phyloP scores from a whole-genome alignment of 2,797 vertebrate species.

The Gymnothorax javanicus region DNA sequence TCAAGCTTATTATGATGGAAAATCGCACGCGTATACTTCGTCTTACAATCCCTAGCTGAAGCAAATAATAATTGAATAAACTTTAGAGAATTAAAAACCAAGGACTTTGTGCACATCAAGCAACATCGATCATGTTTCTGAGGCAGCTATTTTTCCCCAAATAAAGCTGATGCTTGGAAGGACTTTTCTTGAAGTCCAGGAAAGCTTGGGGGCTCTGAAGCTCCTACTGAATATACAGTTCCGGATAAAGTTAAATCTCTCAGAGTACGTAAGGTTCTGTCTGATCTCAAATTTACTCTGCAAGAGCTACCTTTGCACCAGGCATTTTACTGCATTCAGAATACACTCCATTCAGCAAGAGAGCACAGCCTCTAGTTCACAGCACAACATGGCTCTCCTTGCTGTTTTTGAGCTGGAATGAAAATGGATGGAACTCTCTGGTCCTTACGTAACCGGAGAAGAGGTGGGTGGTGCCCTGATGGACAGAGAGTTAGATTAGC shows the following conservation, averaged over 20 bases:
- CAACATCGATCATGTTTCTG: not conserved
- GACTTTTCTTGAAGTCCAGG: not conserved
- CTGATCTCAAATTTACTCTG: too few relatives aligned
- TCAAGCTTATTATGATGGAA: slow-evolving; percentile 4
- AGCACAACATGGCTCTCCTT: not conserved
- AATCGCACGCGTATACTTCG: not conserved
- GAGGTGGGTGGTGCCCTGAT: not conserved
- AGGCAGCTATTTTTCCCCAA: not conserved
- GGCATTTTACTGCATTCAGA: too few relatives aligned
- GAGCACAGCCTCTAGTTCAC: not conserved
- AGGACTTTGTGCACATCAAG: not conserved
- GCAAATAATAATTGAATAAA: not conserved
- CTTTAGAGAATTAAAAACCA: not conserved
- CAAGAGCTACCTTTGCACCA: too few relatives aligned
- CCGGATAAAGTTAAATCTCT: too few relatives aligned
- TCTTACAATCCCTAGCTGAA: not conserved
- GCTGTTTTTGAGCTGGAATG: not conserved
- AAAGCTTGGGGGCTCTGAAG: too few relatives aligned
- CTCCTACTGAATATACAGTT: not conserved
- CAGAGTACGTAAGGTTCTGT: too few relatives aligned
- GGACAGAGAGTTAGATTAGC: not conserved
- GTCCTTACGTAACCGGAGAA: slow-evolving; percentile 21
- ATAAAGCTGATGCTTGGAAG: not conserved
- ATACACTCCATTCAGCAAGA: not conserved
- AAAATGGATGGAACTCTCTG: not conserved